Evolutionary conservation across 1,140 invertebrate species (phyloP).

Genomic region (Drosophila kepulauana): DNA sequence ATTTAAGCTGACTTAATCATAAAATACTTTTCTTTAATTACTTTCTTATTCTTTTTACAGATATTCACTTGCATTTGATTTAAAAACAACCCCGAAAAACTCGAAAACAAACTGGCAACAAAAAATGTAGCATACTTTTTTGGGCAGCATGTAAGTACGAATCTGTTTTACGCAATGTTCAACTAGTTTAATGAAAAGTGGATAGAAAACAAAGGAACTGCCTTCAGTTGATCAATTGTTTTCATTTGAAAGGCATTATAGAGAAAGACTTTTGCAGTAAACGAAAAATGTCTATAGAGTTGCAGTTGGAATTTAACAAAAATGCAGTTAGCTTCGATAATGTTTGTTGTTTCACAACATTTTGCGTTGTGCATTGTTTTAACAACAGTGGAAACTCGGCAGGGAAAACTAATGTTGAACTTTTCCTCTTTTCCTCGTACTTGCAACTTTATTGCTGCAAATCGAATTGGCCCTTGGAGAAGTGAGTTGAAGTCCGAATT

Average conservation of each 20-base stretch:
- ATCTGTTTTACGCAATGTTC: neutral
- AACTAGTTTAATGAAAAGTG: too few relatives aligned
- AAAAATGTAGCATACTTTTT: neutral
- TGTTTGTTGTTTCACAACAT: conserved; percentile 3
- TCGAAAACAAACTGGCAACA: too few relatives aligned
- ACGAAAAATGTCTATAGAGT: neutral
- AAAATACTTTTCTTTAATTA: too few relatives aligned
- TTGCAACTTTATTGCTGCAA: conserved; percentile 14
- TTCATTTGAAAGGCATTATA: neutral
- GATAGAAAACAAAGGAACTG: neutral
- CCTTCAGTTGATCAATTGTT: neutral
- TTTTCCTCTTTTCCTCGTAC: conserved; percentile 3
- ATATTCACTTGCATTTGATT: too few relatives aligned
- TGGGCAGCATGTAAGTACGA: neutral
- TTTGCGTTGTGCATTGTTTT: conserved; percentile 20
- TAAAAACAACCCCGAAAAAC: too few relatives aligned
- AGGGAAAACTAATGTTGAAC: conserved; percentile 21
- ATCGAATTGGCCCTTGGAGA: conserved; percentile 14
- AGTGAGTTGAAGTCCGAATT: conserved; percentile 15
- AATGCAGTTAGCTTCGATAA: neutral
- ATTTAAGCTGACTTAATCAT: too few relatives aligned
- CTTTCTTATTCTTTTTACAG: too few relatives aligned
- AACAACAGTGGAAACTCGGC: neutral
- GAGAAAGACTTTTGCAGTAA: neutral
- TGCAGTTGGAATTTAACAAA: conserved; percentile 4